Conservation (phyloP, 2,113 vertebrate genomes). For the Osmerus mordax region DNA sequence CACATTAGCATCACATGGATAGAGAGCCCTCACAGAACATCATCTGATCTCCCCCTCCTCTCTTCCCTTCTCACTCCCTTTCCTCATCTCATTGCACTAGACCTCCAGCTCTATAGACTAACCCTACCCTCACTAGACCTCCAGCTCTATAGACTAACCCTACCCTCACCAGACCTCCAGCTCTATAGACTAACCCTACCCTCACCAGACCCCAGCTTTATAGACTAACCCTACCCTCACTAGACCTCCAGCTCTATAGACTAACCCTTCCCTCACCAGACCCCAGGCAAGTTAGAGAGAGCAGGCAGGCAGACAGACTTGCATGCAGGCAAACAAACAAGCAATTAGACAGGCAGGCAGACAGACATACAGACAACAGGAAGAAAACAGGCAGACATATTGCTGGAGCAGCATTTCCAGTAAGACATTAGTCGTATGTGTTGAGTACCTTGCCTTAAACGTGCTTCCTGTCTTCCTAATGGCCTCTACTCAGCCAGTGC, state of each 20-base stretch:
- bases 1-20: neutral
- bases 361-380: neutral
- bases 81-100: neutral
- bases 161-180: too few species aligned
- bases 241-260: too few species aligned
- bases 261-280: too few species aligned
- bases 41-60: neutral
- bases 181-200: too few species aligned
- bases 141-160: too few species aligned
- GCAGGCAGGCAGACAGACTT: conserved; percentile 18
- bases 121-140: too few species aligned
- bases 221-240: too few species aligned
- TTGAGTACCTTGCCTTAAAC: conserved; percentile 9
- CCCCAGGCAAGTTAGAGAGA: neutral
- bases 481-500: neutral
- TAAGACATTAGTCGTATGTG: conserved; percentile 53
- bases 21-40: neutral
- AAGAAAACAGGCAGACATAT: neutral
- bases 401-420: conserved; percentile 47
- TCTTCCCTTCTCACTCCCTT: neutral
- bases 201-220: too few species aligned
- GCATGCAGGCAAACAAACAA: too few species aligned
- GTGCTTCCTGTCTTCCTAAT: conserved; percentile 48
- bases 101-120: too few species aligned
- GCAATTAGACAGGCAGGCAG: neutral